A percentile compares a stretch with the other conserved stretches of the same genome.
Evolutionary conservation across 1,140 invertebrate species (phyloP).

Genomic region (Nebria ingens): DNA sequence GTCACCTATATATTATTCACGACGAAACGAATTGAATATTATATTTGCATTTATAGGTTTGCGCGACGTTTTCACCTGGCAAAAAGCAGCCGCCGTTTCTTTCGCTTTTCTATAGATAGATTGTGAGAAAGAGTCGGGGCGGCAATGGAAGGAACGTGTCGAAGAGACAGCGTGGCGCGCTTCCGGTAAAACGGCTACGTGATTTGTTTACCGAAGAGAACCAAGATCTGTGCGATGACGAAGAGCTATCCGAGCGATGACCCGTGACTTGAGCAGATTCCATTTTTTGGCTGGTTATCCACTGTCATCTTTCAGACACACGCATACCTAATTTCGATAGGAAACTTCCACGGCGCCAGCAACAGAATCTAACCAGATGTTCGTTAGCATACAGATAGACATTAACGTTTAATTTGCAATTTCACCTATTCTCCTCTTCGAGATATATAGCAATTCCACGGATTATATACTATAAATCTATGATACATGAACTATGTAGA

Average conservation of each 20-base stretch:
- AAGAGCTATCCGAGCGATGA: not conserved
- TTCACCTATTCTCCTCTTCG: not conserved
- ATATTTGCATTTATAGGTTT: conserved; percentile 7
- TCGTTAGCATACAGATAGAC: conserved; percentile 1
- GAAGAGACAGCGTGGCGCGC: not conserved
- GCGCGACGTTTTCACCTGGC: conserved; percentile 3
- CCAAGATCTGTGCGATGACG: not conserved
- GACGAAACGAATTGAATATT: conserved; percentile 2
- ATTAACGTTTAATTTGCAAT: not conserved
- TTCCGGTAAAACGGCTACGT: not conserved
- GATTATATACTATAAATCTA: too few relatives aligned
- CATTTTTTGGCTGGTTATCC: not conserved
- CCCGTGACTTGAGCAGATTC: not conserved
- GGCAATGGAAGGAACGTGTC: not conserved
- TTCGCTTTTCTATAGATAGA: too few relatives aligned
- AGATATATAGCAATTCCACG: too few relatives aligned
- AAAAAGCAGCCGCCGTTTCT: not conserved
- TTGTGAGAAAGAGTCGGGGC: too few relatives aligned
- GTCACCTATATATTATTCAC: conserved; percentile 6
- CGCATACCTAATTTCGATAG: not conserved
- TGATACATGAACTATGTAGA: too few relatives aligned
- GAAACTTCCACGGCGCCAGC: not conserved
- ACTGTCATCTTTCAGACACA: not conserved
- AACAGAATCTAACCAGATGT: not conserved
- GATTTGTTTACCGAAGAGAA: conserved; percentile 8